phyloP scores from a whole-genome alignment of 2,888 invertebrate genomes.

The Scaptomyza reducta region DNA sequence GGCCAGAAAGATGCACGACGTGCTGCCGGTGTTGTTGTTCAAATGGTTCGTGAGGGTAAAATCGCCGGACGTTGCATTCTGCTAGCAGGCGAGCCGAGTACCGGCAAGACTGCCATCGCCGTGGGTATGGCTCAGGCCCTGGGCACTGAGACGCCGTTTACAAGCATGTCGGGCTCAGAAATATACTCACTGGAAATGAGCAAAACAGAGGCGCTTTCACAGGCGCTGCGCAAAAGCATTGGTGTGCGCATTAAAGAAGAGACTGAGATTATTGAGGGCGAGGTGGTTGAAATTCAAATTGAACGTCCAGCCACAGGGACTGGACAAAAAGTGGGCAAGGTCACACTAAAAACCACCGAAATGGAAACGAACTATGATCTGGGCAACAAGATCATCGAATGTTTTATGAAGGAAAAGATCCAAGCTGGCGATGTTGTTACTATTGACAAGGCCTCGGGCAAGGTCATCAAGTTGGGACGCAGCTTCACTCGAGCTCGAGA shows the following conservation, averaged over 20 bases:
- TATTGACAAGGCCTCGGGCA: slow-evolving; percentile 99
- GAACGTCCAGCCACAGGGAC: slow-evolving; percentile 96
- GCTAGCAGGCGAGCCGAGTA: slow-evolving; percentile 98
- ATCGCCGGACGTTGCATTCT: slow-evolving; percentile 98
- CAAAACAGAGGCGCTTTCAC: slow-evolving; percentile 98
- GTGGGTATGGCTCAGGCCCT: slow-evolving; percentile 97
- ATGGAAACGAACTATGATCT: slow-evolving; percentile 99
- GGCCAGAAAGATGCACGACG: slow-evolving; percentile 95
- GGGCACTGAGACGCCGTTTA: slow-evolving; percentile 98
- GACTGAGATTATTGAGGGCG: slow-evolving; percentile 99
- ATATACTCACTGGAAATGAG: slow-evolving; percentile 99
- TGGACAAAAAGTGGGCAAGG: slow-evolving; percentile 91
- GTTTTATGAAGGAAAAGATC: slow-evolving; percentile 97
- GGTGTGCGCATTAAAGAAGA: slow-evolving; percentile 99
- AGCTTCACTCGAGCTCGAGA: slow-evolving; percentile 98
- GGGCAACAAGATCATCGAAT: slow-evolving; percentile 99
- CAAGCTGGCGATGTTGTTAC: slow-evolving; percentile 98
- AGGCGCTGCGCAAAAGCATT: slow-evolving; percentile 98
- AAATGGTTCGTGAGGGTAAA: slow-evolving; percentile 99
- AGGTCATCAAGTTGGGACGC: slow-evolving; percentile 94
- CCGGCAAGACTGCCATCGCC: slow-evolving; percentile 99
- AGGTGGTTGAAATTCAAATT: slow-evolving; percentile 98
- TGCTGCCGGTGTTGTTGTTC: slow-evolving; percentile 97
- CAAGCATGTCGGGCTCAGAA: slow-evolving; percentile 99
- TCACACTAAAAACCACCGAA: slow-evolving; percentile 99